phyloP scores from a whole-genome alignment of 2,797 vertebrate genomes.

The Muraenolepis orangiensis region DNA sequence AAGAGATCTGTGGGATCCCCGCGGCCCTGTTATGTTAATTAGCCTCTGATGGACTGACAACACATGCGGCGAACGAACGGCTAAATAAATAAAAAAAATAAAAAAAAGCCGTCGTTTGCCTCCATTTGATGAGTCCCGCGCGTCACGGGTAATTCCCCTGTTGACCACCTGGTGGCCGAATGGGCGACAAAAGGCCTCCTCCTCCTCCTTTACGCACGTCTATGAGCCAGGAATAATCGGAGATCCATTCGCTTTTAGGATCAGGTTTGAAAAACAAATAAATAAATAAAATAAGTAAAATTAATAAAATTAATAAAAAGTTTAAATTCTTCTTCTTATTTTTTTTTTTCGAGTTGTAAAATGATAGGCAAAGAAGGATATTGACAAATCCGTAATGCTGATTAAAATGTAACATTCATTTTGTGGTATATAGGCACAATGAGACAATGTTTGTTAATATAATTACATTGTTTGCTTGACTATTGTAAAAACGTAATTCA shows the following conservation, averaged over 20 bases:
- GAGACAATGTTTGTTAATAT: background rate
- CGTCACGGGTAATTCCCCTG: constrained; percentile 54
- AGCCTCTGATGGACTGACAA: constrained; percentile 87
- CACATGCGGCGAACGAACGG: constrained; percentile 83
- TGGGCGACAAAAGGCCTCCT: background rate
- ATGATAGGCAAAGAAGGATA: background rate
- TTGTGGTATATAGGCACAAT: background rate
- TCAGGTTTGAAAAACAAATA: background rate
- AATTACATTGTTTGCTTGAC: background rate
- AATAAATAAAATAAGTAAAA: background rate
- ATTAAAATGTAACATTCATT: background rate
- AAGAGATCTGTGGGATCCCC: constrained; percentile 73
- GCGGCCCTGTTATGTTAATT: constrained; percentile 91
- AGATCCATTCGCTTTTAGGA: background rate
- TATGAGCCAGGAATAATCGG: background rate
- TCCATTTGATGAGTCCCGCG: constrained; percentile 25
- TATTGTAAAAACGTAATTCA: background rate
- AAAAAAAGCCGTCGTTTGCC: constrained; percentile 73
- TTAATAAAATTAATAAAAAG: background rate
- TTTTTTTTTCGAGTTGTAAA: background rate
- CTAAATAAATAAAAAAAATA: constrained; percentile 74
- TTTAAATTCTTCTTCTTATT: background rate
- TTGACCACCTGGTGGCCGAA: background rate
- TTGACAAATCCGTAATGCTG: background rate
- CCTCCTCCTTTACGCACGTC: background rate